Conservation (phyloP, 1,140 invertebrate species). For the Drosophila santomea region DNA sequence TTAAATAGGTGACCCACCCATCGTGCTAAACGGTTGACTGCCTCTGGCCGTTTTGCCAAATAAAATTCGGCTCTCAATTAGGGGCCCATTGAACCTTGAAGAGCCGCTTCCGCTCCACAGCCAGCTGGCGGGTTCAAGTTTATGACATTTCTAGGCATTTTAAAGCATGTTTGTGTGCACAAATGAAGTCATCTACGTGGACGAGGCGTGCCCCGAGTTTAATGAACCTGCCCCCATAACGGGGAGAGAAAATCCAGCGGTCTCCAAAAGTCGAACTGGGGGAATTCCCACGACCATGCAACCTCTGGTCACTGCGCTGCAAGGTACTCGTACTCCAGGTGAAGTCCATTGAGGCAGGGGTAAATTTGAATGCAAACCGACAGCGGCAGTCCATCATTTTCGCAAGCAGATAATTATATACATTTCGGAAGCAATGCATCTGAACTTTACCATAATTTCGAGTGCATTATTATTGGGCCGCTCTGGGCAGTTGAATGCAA, state of each 20-base stretch:
- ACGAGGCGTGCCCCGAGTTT: slow-evolving; percentile 65
- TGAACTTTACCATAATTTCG: slow-evolving; percentile 79
- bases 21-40: slow-evolving; percentile 39
- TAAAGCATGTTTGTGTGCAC: slow-evolving; percentile 2
- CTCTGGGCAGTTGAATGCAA: slow-evolving; percentile 18
- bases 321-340: slow-evolving; percentile 15
- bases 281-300: slow-evolving; percentile 68
- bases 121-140: slow-evolving; percentile 63
- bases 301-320: slow-evolving; percentile 20
- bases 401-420: slow-evolving; percentile 75
- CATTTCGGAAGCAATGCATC: slow-evolving; percentile 78
- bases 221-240: slow-evolving; percentile 60
- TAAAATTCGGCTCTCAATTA: slow-evolving; percentile 55
- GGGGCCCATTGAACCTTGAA: slow-evolving; percentile 65
- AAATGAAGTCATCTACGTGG: slow-evolving; percentile 67
- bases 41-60: slow-evolving; percentile 38
- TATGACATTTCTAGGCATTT: slow-evolving; percentile 68
- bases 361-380: slow-evolving; percentile 64
- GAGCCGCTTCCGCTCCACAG: slow-evolving; percentile 47
- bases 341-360: slow-evolving; percentile 22
- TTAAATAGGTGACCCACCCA: slow-evolving; percentile 30
- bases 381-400: slow-evolving; percentile 75
- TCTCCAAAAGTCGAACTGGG: slow-evolving; percentile 16
- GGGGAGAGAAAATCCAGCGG: background rate
- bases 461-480: slow-evolving; percentile 69